Base-by-base conservation (phyloP, 2,797 vertebrate genomes). In the Oryzias dopingdopingensis region DNA sequence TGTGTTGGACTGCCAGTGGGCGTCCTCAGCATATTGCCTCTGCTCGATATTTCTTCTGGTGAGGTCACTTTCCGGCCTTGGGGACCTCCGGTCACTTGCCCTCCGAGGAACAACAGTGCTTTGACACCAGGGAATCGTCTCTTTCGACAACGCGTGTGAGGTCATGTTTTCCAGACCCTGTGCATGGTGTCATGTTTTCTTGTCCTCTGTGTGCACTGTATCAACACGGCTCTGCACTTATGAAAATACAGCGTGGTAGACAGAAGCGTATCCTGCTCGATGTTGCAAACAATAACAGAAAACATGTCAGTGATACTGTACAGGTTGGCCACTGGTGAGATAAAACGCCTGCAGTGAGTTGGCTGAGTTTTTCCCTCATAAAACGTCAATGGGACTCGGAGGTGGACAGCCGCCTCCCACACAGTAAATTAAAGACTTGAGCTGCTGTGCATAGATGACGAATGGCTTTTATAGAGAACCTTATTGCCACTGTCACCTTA, bases 51-150 rank as follows among this genome's bases (percentile, higher is more conserved):
- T 71, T 82, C 65, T 56, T 79, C 72, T 52, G 63, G 71, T 82
- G 82, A 89, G 86, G 89, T 90, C 88, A 86, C 70, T 65, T 52
- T 44, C 67, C 82, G 83, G 79, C 76, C 77, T 79, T 62, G 0
- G 74, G 70, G 80, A 80, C 80, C 85, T 72, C 78, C 50, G 49
- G 77, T 70, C 74, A 80, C 74, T 85, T 86, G 77, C 79, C 62
- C 65, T 80, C 45, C 52, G 74, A 84, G 72, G 72, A 84, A 84
- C 81, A 89, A 85, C 82, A 86, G 71, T n/a, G 62, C 70, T 70
- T 52, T 83, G 85, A 89, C 88, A 85, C 75, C 79, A 86, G 83
- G 78, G 82, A 87, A 86, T 85, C 77, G 80, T 81, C 69, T 50
- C 61, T 62, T 67, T 78, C 72, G 71, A 23, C 66, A 62, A 56